These are phyloP conservation scores for Hydractinia echinata DNA, from an alignment of 30 jellyfish, hydroid and myxozoan species.

Conservation along the genomic window DNA sequence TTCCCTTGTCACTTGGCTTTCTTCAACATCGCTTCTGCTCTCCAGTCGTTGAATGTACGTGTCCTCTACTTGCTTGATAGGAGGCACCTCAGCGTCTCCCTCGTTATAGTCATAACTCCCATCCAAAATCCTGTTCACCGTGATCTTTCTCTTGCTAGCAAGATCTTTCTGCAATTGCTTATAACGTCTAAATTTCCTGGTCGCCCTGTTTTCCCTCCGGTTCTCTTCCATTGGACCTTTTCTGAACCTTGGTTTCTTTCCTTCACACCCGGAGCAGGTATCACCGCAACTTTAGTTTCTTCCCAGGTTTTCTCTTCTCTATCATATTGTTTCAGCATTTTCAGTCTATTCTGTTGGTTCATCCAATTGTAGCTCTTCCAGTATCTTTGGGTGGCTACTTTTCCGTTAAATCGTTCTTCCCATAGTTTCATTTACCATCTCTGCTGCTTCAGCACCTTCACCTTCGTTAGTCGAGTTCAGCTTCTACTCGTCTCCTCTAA, in stretches of 20 bases:
- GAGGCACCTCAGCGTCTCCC: neutral
- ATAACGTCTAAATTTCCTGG: neutral
- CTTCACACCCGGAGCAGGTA: neutral
- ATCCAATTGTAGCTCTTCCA: neutral
- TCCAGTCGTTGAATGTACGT: neutral
- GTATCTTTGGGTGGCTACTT: neutral
- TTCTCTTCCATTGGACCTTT: neutral
- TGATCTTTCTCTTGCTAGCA: neutral
- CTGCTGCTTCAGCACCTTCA: too few species aligned
- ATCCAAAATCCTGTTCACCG: constrained; percentile 1
- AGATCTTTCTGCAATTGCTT: constrained; percentile 5
- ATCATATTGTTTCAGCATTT: neutral
- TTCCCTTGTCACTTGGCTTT: neutral
- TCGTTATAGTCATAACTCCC: neutral
- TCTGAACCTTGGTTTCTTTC: neutral
- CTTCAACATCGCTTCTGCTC: neutral
- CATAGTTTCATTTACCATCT: too few species aligned
- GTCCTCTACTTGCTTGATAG: neutral
- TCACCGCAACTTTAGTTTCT: neutral
- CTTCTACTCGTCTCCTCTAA: neutral
- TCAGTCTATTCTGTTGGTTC: neutral
- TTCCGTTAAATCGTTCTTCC: neutral
- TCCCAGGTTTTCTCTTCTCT: neutral
- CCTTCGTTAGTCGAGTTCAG: too few species aligned
- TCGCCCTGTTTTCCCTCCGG: neutral